phyloP scores from a whole-genome alignment of 2,888 invertebrate genomes.

The Platycheirus albimanus region DNA sequence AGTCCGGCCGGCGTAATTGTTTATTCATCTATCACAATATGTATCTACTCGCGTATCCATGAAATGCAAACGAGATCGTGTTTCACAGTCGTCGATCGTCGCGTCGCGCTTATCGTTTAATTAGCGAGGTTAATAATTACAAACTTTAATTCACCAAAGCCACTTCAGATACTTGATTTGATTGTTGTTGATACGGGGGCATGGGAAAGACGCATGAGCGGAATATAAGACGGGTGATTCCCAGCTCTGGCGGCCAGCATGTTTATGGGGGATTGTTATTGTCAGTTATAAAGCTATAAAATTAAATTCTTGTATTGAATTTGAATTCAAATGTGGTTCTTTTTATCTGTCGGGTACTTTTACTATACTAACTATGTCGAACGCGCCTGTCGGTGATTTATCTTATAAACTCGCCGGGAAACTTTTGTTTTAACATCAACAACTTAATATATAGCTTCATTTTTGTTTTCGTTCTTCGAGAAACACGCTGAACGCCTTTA shows the following conservation, averaged over 20 bases:
- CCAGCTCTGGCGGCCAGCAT: slow-evolving; percentile 22
- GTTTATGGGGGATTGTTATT: slow-evolving; percentile 42
- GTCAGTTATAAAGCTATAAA: slow-evolving; percentile 14
- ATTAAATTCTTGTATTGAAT: neutral
- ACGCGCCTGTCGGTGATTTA: slow-evolving; percentile 19
- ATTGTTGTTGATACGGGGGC: neutral
- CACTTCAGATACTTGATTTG: slow-evolving; percentile 26
- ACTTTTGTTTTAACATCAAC: neutral
- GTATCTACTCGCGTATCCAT: too few relatives aligned
- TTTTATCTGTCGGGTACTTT: slow-evolving; percentile 26
- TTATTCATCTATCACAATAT: slow-evolving; percentile 11
- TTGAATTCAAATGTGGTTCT: neutral
- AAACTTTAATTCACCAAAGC: neutral
- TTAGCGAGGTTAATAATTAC: slow-evolving; percentile 39
- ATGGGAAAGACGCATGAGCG: too few relatives aligned
- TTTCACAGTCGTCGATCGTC: slow-evolving; percentile 9
- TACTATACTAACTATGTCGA: too few relatives aligned
- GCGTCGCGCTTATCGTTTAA: slow-evolving; percentile 38
- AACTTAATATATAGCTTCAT: neutral
- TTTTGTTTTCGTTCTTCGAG: slow-evolving; percentile 18
- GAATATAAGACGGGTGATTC: slow-evolving; percentile 17
- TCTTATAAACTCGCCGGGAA: slow-evolving; percentile 5
- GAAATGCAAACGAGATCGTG: slow-evolving; percentile 42
- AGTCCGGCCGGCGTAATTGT: slow-evolving; percentile 21
- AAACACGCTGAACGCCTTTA: neutral